Conservation (phyloP, 2,113 vertebrate species). For the Lathamus discolor region DNA sequence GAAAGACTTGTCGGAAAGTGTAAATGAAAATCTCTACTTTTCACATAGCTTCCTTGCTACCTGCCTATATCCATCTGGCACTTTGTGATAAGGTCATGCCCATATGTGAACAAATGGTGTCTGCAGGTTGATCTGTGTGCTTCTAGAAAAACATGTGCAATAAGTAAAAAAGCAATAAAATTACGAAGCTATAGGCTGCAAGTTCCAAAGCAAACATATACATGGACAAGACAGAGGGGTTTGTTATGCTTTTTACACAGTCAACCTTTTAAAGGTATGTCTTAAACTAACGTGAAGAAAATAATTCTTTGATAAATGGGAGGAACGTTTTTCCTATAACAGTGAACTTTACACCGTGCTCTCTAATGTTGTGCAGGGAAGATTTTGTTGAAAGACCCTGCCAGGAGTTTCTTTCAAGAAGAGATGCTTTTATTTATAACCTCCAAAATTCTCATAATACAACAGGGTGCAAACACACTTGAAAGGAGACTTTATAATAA, state of each 20-base stretch:
- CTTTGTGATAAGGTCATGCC: not conserved
- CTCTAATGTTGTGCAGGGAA: not conserved
- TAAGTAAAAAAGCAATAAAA: not conserved
- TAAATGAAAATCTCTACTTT: not conserved
- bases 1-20: not conserved
- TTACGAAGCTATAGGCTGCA: not conserved
- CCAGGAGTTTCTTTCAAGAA: not conserved
- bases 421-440: conserved; percentile 48
- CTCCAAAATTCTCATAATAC: conserved; percentile 25
- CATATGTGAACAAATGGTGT: not conserved
- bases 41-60: not conserved
- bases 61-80: not conserved
- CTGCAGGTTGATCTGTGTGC: not conserved
- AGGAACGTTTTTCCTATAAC: not conserved
- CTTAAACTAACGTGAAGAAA: not conserved
- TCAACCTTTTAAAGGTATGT: not conserved
- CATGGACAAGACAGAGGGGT: not conserved
- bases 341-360: not conserved
- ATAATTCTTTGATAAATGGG: not conserved
- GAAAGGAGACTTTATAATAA: conserved; percentile 40
- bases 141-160: not conserved
- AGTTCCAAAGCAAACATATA: not conserved
- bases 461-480: not conserved
- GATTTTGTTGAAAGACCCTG: conserved; percentile 37
- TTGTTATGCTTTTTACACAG: not conserved